Conservation (phyloP, 2,888 invertebrate genomes). For the Leptura quadrifasciata region DNA sequence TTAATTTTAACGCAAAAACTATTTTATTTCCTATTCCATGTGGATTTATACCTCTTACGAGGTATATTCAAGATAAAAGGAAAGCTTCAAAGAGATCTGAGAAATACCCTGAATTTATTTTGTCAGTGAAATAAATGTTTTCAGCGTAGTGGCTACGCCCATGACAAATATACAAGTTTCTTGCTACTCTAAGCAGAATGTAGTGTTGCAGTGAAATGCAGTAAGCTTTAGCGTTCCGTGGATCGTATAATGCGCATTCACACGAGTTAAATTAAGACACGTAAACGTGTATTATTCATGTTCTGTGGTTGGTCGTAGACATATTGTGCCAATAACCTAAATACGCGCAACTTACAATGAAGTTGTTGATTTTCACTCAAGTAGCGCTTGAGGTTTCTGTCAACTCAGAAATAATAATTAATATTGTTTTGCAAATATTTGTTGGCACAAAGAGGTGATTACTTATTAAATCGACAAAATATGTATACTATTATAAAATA, state of each 20-base stretch:
- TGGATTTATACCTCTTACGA: not conserved
- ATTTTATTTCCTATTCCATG: not conserved
- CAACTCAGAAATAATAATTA: not conserved
- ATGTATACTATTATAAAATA: no score
- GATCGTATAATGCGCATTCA: slow-evolving; percentile 14
- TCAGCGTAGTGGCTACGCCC: not conserved
- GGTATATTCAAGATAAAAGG: not conserved
- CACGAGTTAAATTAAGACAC: slow-evolving; percentile 29
- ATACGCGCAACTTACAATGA: slow-evolving; percentile 18
- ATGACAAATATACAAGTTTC: slow-evolving; percentile 24
- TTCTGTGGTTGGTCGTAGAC: slow-evolving; percentile 26
- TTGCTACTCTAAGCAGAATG: slow-evolving; percentile 20
- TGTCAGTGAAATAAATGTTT: slow-evolving; percentile 1
- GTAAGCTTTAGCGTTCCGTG: slow-evolving; percentile 1
- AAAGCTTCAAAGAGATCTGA: not conserved
- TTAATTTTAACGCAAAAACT: no score
- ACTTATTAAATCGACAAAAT: not conserved
- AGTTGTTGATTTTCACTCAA: slow-evolving; percentile 12
- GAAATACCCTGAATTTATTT: not conserved
- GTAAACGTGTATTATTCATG: slow-evolving; percentile 29
- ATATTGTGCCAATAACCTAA: slow-evolving; percentile 28
- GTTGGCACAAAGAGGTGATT: not conserved
- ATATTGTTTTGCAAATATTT: slow-evolving; percentile 20
- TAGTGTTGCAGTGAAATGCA: not conserved
- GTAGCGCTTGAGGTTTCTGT: not conserved